A percentile compares a stretch with the other conserved stretches of the same genome.
Conservation (phyloP, 2,888 invertebrate species). For the Sphaerophoria taeniata region DNA sequence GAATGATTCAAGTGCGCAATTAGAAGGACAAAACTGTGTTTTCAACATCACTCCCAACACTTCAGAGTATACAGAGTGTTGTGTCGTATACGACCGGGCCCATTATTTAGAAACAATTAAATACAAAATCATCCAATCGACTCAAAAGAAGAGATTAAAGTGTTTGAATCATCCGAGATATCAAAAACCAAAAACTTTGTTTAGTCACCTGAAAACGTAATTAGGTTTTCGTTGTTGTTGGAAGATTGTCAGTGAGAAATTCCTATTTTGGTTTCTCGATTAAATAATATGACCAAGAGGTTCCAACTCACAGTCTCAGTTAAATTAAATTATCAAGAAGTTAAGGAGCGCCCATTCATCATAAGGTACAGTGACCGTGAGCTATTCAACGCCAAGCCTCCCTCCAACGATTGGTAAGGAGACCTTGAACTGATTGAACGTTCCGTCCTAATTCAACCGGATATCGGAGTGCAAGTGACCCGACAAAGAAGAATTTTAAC, state of each 20-base stretch:
- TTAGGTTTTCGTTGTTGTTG: slow-evolving; percentile 14
- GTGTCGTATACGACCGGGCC: slow-evolving; percentile 64
- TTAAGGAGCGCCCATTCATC: slow-evolving; percentile 78
- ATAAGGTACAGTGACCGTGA: slow-evolving; percentile 80
- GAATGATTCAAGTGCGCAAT: slow-evolving; percentile 70
- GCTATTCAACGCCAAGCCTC: slow-evolving; percentile 76
- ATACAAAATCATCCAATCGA: slow-evolving; percentile 19
- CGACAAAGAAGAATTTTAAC: slow-evolving; percentile 36
- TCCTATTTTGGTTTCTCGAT: slow-evolving; percentile 51
- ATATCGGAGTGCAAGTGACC: slow-evolving; percentile 16
- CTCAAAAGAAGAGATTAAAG: not conserved
- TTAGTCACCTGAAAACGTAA: not conserved
- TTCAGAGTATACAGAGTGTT: slow-evolving; percentile 9
- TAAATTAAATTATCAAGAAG: slow-evolving; percentile 68
- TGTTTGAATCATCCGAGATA: no score
- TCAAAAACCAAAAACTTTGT: slow-evolving; percentile 3
- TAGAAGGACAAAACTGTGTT: slow-evolving; percentile 34
- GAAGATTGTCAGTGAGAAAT: slow-evolving; percentile 49
- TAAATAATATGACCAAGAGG: slow-evolving; percentile 70
- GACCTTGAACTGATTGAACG: slow-evolving; percentile 30
- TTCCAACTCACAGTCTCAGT: slow-evolving; percentile 62
- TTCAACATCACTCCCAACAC: slow-evolving; percentile 39
- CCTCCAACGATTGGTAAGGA: slow-evolving; percentile 66
- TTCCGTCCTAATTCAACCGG: not conserved
- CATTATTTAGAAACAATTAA: slow-evolving; percentile 21